phyloP scores from a whole-genome alignment of 2,113 vertebrate genomes.

The Dasypus novemcinctus region DNA sequence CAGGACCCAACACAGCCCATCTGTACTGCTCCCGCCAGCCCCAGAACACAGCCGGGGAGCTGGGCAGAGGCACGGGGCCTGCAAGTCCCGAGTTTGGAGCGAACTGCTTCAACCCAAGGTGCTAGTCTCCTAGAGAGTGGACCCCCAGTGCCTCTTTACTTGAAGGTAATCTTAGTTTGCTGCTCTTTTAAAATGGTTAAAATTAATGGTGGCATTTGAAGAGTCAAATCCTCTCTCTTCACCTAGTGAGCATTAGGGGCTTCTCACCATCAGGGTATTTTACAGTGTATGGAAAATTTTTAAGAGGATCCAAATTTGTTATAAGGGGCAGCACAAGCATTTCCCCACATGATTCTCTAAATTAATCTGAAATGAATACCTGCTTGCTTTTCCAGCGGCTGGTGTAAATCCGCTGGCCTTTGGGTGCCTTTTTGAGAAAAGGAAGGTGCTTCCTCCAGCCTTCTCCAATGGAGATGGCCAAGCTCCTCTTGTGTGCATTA shows the following conservation, averaged over 20 bases:
- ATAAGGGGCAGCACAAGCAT: background rate
- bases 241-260: background rate
- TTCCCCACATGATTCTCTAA: slow-evolving; percentile 4
- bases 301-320: background rate
- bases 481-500: background rate
- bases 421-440: background rate
- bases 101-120: background rate
- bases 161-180: background rate
- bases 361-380: slow-evolving; percentile 9
- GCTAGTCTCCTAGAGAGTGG: background rate
- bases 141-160: background rate
- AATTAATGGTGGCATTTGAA: background rate
- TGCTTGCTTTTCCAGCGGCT: slow-evolving; percentile 5
- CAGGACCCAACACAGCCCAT: background rate
- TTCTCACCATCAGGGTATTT: background rate
- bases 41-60: background rate
- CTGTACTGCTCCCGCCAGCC: background rate
- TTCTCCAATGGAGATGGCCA: background rate
- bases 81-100: background rate
- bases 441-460: background rate
- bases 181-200: background rate
- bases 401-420: background rate
- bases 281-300: background rate
- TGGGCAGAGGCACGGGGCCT: accelerated
- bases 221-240: background rate